Base-by-base conservation (phyloP, 2,113 vertebrate species). In the Typhlomys cinereus region DNA sequence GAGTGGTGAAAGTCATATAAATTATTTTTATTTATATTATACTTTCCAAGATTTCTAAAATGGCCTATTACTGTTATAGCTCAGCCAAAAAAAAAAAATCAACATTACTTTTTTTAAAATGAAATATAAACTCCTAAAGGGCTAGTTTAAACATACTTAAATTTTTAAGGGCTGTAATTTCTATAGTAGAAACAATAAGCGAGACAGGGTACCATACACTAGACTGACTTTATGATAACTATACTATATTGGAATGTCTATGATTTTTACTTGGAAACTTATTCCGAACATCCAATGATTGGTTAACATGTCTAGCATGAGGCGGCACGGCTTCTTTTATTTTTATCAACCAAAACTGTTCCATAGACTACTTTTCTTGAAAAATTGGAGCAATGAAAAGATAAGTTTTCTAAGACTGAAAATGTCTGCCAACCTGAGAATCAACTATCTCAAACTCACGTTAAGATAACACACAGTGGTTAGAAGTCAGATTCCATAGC, bases 361-460 rank as follows among this genome's bases (percentile, higher is more conserved):
- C 85, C 79, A 92, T 4, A 84, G 71, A 82, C 39, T 34, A 27
- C 13, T 57, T 57, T 57, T 57, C 15, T 10, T 57, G 54, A 57
- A 94, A 93, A 88, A 90, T 36, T n/a, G 39, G 13, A 94, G 64
- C 75, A 92, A 76, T 80, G 66, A 93, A 93, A 66, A n/a, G n/a
- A 79, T 36, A 66, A 96, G 71, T 23, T 74, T 83, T 86, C 21
- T 54, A 62, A 85, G 75, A 81, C 75, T 13, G 10, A 95, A n/a
- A 80, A 54, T 3, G 6, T 59, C 36, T 39, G 61, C 34, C 79
- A 85, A 74, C 29, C 83, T 80, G 27, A 82, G 52, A 90, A 50
- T 36, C 3, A 66, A 92, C 9, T 62, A 62, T 66, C 61, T 94
- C 67, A 75, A 94, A 84, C 23, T 14, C 59, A 34, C 46, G 79